Evolutionary conservation across 1,140 invertebrate species (phyloP).

Genomic region (Leptestheria dahalacensis): DNA sequence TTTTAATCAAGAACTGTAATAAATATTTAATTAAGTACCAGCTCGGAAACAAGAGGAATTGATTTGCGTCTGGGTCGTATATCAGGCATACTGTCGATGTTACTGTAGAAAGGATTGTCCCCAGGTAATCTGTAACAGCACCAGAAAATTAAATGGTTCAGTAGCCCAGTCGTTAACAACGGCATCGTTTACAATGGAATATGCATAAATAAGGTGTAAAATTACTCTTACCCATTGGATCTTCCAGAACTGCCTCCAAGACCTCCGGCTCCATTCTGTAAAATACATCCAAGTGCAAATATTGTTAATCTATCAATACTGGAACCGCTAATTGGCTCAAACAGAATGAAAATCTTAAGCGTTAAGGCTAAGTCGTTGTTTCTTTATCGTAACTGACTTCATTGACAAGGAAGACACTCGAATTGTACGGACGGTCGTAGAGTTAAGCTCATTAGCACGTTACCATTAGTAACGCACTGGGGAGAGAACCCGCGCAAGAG

Average conservation of each 20-base stretch:
- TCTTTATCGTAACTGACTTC: no score
- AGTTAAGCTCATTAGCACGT: background rate
- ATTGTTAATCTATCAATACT: no score
- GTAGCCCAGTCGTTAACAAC: no score
- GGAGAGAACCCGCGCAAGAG: no score
- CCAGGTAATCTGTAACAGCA: constrained; percentile 33
- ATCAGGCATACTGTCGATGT: constrained; percentile 99
- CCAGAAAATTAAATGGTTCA: no score
- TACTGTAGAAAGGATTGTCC: constrained; percentile 97
- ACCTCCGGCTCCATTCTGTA: constrained; percentile 15
- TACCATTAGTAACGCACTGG: background rate
- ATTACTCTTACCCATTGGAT: constrained; percentile 7
- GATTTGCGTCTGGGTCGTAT: constrained; percentile 90
- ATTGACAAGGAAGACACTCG: no score
- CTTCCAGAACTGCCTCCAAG: constrained; percentile 10
- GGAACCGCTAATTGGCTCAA: no score
- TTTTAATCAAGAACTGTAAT: background rate
- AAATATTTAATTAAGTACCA: constrained; percentile 56
- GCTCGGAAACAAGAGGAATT: constrained; percentile 92
- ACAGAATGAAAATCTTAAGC: no score
- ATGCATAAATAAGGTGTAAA: background rate
- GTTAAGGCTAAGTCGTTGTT: no score
- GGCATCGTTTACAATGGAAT: no score
- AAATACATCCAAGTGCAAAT: no score
- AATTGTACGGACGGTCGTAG: background rate